Conservation (phyloP, 2,113 vertebrate genomes). For the Amia ocellicauda region DNA sequence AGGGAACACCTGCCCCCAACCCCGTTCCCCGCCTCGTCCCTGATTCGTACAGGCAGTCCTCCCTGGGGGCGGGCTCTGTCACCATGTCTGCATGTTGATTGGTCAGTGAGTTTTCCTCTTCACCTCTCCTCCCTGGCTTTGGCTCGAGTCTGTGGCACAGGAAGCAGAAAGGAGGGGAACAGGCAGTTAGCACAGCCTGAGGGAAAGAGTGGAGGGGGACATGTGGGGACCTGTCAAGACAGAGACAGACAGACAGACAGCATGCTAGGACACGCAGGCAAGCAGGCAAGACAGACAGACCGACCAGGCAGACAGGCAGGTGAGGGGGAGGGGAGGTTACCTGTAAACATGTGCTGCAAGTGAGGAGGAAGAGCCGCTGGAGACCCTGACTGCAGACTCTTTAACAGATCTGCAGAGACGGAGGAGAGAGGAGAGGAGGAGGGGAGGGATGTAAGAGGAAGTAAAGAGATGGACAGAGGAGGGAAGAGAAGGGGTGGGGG, state of each 20-base stretch:
- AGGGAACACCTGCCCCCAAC: constrained; percentile 57
- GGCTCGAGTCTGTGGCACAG: constrained; percentile 95
- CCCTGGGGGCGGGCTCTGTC: background rate
- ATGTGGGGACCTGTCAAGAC: background rate
- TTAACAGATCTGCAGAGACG: constrained; percentile 83
- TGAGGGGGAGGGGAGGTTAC: constrained; percentile 61
- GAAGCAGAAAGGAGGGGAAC: constrained; percentile 45
- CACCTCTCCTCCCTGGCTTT: constrained; percentile 93
- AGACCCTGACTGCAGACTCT: constrained; percentile 94
- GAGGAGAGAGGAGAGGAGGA: constrained; percentile 25
- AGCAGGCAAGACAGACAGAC: background rate
- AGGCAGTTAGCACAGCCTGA: background rate
- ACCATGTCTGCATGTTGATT: constrained; percentile 41
- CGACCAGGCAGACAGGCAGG: background rate
- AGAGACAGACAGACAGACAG: constrained; percentile 10
- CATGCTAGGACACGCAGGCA: constrained; percentile 25
- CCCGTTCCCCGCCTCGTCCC: constrained; percentile 46
- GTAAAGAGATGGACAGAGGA: constrained; percentile 4
- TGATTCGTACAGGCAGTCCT: background rate
- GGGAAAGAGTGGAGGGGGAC: constrained; percentile 3
- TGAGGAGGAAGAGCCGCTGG: constrained; percentile 92
- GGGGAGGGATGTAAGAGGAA: constrained; percentile 18
- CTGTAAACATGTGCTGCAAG: constrained; percentile 90
- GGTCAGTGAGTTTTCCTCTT: constrained; percentile 94
- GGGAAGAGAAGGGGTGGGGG: constrained; percentile 27